Base-by-base conservation (phyloP, 2,888 invertebrate genomes). In the Lordiphosa fenestrarum region DNA sequence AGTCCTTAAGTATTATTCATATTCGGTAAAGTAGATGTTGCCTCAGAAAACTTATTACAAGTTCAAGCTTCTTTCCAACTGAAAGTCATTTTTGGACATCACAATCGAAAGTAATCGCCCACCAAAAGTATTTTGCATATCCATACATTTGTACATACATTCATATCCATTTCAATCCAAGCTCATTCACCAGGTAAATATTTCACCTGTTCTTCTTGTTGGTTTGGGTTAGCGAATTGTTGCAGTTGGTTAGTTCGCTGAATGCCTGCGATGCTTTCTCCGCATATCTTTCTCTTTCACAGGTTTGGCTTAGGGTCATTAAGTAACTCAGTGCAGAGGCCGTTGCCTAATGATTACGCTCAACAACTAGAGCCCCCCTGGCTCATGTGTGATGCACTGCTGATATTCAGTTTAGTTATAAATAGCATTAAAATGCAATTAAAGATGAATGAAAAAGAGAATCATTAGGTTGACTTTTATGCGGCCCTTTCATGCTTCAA, bases 201-300 rank as follows among this genome's bases (percentile, higher is more conserved):
- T 73, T 68, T 62, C 63, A 78, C 59, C 65, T 80, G 76, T 69
- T 71, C 52, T 59, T 41, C 44, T 70, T 44, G 53, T 12, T 47
- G 46, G 41, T 53, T 55, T 63, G 41, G 55, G 58, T 63, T 70
- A 60, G 71, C 77, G 57, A 80, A 77, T 70, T 70, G 66, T 70
- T 73, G 70, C 71, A 77, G 66, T 80, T 80, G 68, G 64, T 53
- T 83, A 71, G 66, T 69, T 74, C 66, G 37, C 53, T 50, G 41
- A 23, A 42, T 46, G 47, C 41, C 41, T 30, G 23, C 39, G 55
- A 53, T 78, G 77, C 77, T 78, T 78, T 78, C 77, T 84, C 77
- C 84, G 60, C 77, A 73, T 76, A 73, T 77, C 73, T 75, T 63
- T 67, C 82, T 76, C 77, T 84, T 78, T 81, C 82, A 73, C 77